These are phyloP conservation scores for Plebejus argus DNA, from an alignment of 2,888 invertebrate species.

Conservation along the genomic window DNA sequence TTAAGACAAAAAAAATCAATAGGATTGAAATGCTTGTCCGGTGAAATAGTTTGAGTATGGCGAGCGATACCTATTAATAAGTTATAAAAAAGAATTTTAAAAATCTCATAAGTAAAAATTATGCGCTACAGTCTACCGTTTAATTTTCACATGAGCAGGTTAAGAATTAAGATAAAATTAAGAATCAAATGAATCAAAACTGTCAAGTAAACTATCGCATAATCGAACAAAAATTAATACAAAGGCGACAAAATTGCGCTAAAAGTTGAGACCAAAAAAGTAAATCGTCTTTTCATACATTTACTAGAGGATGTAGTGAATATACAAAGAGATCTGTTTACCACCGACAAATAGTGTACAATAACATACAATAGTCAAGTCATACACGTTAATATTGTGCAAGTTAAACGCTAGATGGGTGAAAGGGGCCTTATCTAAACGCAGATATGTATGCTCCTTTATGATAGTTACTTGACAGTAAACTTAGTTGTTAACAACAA, in stretches of 20 bases:
- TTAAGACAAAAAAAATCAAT: background rate
- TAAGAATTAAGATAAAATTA: background rate
- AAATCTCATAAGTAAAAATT: background rate
- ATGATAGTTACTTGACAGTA: constrained; percentile 25
- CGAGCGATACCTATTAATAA: background rate
- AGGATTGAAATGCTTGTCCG: constrained; percentile 11
- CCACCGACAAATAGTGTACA: background rate
- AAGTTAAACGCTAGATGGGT: constrained; percentile 18
- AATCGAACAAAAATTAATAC: background rate
- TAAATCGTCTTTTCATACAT: constrained; percentile 13
- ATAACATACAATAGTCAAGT: background rate
- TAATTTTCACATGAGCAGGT: background rate
- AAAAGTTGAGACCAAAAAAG: constrained; percentile 14
- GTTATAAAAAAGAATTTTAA: background rate
- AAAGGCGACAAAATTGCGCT: background rate
- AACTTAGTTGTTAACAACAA: constrained; percentile 11
- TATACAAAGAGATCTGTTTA: constrained; percentile 18
- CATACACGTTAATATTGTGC: background rate
- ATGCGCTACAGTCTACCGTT: background rate
- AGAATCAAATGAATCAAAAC: constrained; percentile 11
- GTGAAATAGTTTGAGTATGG: background rate
- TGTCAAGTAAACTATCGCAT: constrained; percentile 28
- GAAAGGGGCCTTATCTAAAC: constrained; percentile 2
- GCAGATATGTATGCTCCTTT: background rate
- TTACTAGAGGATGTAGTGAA: constrained; percentile 15